Evolutionary conservation across 2,113 vertebrate genomes (phyloP).

Genomic region (Phalacrocorax aristotelis): DNA sequence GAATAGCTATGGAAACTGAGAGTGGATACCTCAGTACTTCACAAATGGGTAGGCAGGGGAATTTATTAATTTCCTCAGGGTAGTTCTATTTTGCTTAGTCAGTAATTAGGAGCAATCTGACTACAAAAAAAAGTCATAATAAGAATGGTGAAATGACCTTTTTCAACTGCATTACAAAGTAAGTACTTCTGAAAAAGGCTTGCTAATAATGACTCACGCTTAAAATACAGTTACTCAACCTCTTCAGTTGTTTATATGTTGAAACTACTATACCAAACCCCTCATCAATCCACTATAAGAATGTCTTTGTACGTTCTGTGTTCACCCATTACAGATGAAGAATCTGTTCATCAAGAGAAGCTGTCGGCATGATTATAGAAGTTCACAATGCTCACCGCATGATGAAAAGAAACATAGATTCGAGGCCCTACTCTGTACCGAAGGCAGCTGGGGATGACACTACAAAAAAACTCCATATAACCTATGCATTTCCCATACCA

Average conservation of each 20-base stretch:
- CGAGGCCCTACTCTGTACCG: neutral
- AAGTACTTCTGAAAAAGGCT: neutral
- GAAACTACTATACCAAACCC: neutral
- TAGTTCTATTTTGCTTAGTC: constrained; percentile 42
- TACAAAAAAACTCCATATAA: neutral
- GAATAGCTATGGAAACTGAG: constrained; percentile 58
- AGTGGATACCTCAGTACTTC: neutral
- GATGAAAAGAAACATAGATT: neutral
- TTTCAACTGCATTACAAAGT: neutral
- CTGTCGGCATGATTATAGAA: neutral
- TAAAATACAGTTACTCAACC: neutral
- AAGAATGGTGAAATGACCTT: constrained; percentile 2
- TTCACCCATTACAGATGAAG: neutral
- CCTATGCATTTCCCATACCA: neutral
- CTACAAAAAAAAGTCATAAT: neutral
- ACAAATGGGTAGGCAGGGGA: neutral
- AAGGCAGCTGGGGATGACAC: neutral
- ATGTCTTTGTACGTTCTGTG: neutral
- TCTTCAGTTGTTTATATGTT: neutral
- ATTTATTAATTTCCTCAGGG: constrained; percentile 17
- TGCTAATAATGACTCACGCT: neutral
- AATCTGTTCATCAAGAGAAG: neutral
- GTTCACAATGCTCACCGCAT: neutral
- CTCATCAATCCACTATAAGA: neutral
- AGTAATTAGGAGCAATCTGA: constrained; percentile 35